These are phyloP conservation scores for Bujurquina vittata DNA, from an alignment of 2,113 vertebrate species.

Conservation along the genomic window DNA sequence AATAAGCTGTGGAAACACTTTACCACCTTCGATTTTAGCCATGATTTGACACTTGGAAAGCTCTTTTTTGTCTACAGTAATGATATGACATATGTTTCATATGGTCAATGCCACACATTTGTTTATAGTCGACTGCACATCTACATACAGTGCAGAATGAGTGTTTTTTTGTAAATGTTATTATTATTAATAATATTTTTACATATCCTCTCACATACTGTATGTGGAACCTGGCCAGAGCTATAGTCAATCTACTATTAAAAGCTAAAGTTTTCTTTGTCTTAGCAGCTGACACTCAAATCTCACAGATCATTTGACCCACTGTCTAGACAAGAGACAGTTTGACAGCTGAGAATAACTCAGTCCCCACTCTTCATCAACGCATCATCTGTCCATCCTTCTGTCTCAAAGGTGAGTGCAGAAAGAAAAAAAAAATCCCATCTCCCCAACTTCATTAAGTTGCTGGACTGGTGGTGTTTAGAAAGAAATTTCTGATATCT, in stretches of 20 bases:
- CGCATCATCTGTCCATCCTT: constrained; percentile 34
- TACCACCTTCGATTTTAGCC: neutral
- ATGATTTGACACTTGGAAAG: neutral
- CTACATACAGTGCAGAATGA: neutral
- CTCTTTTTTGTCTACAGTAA: neutral
- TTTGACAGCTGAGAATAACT: constrained; percentile 45
- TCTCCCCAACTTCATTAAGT: constrained; percentile 39
- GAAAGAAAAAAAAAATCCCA: constrained; percentile 13
- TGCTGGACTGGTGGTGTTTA: constrained; percentile 30
- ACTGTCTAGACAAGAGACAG: constrained; percentile 57
- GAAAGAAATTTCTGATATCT: constrained; percentile 22
- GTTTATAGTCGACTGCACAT: neutral
- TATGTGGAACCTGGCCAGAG: neutral
- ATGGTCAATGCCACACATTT: neutral
- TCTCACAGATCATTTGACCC: constrained; percentile 56
- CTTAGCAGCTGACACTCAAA: constrained; percentile 50
- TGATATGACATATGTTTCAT: neutral
- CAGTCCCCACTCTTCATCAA: constrained; percentile 29
- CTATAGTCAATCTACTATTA: constrained; percentile 22
- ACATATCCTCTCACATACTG: neutral
- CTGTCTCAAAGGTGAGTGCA: constrained; percentile 30
- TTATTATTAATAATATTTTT: no score
- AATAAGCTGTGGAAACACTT: neutral
- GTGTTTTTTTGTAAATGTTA: neutral
- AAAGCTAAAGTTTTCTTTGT: constrained; percentile 40